Evolutionary conservation across 2,113 vertebrate species (phyloP).

Genomic region (Noturus placidus): DNA sequence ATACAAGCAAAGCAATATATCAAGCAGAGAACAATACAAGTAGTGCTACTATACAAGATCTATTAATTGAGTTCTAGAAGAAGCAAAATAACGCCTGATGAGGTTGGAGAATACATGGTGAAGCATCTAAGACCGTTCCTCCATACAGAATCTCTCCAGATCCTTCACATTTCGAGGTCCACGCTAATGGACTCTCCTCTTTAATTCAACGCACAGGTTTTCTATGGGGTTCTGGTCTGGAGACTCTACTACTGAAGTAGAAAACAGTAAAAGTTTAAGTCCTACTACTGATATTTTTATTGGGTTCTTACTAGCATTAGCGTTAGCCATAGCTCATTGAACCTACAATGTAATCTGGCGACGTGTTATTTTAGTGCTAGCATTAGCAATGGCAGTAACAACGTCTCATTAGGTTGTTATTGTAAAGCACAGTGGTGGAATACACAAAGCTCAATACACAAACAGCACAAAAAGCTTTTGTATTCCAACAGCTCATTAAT

Average conservation of each 20-base stretch:
- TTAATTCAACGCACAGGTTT: no score
- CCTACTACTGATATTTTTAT: neutral
- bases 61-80: no score
- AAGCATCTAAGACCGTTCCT: no score
- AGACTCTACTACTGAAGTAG: neutral
- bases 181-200: no score
- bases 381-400: conserved; percentile 41
- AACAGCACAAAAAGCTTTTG: conserved; percentile 50
- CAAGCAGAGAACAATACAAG: no score
- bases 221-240: no score
- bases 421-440: conserved; percentile 65
- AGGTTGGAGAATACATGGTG: no score
- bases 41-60: no score
- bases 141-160: no score
- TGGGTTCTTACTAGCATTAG: neutral
- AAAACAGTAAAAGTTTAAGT: neutral
- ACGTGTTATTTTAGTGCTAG: conserved; percentile 35
- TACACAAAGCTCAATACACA: conserved; percentile 75
- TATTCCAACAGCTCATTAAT: conserved; percentile 73
- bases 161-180: no score
- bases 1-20: no score
- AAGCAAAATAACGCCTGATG: no score
- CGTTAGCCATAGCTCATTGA: neutral
- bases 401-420: conserved; percentile 58
- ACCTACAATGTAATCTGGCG: neutral